Base-by-base conservation (phyloP, 2,888 invertebrate species). In the Lasioglossum vierecki region DNA sequence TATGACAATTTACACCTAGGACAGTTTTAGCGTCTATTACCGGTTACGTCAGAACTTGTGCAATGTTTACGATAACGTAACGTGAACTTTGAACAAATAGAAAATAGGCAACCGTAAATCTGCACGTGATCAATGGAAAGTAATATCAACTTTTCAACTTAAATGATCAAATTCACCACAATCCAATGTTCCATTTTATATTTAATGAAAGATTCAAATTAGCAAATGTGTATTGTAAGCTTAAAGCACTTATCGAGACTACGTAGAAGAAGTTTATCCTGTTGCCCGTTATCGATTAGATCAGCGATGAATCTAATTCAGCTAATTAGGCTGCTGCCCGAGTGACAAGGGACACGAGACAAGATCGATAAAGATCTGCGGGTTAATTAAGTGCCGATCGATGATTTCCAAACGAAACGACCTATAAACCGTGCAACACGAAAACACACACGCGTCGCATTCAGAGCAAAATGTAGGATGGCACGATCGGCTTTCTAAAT, bases 401-500 rank as follows among this genome's bases (percentile, higher is more conserved):
- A 68, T 30, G 49, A 46, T 80, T 73, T 70, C 46, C 63, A 39
- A 22, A 35, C 60, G 41, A 68, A 57, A 70, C 41, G 4, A 18
- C 8, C n/a, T 68, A 53, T 46, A 72, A 71, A 75, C 73, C 26
- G 44, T 30, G 66, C 46, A 63, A 73, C 3, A 9, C 26, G 26
- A 63, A 53, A 80, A 73, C 75, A 57, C 75, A 57, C 60, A 76
- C 72, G 35, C 78, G 83, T 70, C 60, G 79, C 46, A 89, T 89
- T 76, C 82, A 44, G 89, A 84, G 86, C 88, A 82, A 82, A 88
- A 49, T 60, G 70, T 73, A 71, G 80, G 79, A 82, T 79, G 78
- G 80, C 81, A 73, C 88, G 88, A 90, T 91, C 89, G 92, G 91
- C 94, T 94, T 94, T 94, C 94, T 94, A 94, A 94, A 94, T 93